Conservation (phyloP, 2,888 invertebrate genomes). For the Orgyia antiqua region DNA sequence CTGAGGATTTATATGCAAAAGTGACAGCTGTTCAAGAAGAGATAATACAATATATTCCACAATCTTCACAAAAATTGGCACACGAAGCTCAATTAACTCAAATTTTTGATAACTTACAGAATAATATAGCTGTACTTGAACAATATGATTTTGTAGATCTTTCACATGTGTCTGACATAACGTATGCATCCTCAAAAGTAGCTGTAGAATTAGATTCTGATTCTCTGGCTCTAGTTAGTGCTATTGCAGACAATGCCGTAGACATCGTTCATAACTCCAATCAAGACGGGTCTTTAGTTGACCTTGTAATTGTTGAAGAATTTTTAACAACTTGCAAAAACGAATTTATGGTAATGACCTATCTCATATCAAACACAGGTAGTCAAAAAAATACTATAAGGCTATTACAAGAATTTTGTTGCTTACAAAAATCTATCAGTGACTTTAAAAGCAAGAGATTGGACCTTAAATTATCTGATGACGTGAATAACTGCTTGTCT, state of each 20-base stretch:
- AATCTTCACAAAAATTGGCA: constrained; percentile 31
- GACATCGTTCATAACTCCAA: constrained; percentile 43
- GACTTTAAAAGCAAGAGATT: constrained; percentile 39
- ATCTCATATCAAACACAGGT: constrained; percentile 43
- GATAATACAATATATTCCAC: constrained; percentile 44
- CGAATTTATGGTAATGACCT: constrained; percentile 49
- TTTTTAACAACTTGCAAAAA: constrained; percentile 52
- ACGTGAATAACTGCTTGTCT: constrained; percentile 34
- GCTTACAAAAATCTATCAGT: constrained; percentile 37
- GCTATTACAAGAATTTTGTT: constrained; percentile 52
- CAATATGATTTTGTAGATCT: constrained; percentile 58
- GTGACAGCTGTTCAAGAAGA: constrained; percentile 52
- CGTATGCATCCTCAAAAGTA: constrained; percentile 36
- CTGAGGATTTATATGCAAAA: constrained; percentile 50
- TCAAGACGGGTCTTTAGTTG: constrained; percentile 37
- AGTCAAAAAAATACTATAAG: constrained; percentile 57
- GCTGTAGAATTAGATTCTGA: constrained; percentile 47
- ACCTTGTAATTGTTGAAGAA: constrained; percentile 48
- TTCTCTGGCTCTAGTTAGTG: constrained; percentile 43
- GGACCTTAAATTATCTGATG: constrained; percentile 35
- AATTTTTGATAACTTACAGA: constrained; percentile 52
- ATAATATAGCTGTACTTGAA: constrained; percentile 54
- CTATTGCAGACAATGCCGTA: constrained; percentile 46
- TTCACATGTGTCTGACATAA: constrained; percentile 46
- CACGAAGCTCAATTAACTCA: constrained; percentile 54